Evolutionary conservation across 2,113 vertebrate genomes (phyloP).

Genomic region (Brachypodius melanocephalos): DNA sequence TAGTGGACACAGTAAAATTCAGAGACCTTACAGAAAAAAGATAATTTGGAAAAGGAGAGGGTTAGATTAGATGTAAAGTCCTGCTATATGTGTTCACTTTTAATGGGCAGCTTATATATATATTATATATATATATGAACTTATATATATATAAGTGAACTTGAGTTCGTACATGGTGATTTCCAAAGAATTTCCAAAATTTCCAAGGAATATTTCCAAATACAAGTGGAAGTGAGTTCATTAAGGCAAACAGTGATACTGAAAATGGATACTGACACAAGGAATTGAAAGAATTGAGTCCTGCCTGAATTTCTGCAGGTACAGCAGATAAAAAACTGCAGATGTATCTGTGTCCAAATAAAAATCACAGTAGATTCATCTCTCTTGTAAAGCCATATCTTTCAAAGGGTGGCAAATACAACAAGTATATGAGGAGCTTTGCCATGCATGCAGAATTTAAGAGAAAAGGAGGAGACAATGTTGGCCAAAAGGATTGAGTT

Average conservation of each 20-base stretch:
- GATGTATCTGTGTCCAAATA: neutral
- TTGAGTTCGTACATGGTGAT: neutral
- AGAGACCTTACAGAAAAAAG: neutral
- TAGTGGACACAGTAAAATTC: neutral
- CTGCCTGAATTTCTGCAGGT: neutral
- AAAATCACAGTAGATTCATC: neutral
- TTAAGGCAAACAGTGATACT: neutral
- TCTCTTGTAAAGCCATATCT: neutral
- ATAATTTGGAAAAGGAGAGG: neutral
- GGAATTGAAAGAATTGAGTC: neutral
- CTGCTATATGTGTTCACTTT: fast-evolving
- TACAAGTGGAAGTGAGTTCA: neutral
- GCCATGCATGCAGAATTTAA: fast-evolving
- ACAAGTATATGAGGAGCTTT: neutral
- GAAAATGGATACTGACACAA: neutral
- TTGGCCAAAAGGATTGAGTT: neutral
- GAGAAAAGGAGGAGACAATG: neutral
- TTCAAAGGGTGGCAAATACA: neutral
- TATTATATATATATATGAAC: no score
- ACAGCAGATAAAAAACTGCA: neutral
- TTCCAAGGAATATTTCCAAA: no score
- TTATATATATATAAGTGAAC: fast-evolving
- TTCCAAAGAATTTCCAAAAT: neutral
- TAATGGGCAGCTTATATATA: fast-evolving
- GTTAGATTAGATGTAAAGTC: neutral